Conservation (phyloP, 2,797 vertebrate species). For the Crocodylus rhombifer region DNA sequence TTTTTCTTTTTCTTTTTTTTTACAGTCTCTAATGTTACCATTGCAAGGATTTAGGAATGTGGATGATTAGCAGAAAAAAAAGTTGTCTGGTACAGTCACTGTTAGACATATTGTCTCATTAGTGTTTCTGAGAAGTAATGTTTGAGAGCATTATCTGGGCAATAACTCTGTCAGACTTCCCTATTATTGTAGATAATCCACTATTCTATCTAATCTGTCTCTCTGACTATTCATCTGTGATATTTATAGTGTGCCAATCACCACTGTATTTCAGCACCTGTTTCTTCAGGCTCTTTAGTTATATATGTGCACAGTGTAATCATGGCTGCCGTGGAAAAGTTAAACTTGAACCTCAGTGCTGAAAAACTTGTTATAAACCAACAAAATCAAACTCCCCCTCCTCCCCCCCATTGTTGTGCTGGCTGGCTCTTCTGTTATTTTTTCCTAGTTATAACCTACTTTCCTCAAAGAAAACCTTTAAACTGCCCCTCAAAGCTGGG, state of each 20-base stretch:
- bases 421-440: background rate
- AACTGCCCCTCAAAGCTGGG: background rate
- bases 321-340: rapidly evolving
- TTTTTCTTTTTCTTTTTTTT: background rate
- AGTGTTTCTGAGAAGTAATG: background rate
- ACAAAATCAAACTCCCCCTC: background rate
- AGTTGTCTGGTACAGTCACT: background rate
- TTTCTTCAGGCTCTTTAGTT: background rate
- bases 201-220: background rate
- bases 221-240: background rate
- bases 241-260: background rate
- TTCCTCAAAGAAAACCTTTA: background rate
- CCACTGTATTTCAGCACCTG: background rate
- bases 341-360: background rate
- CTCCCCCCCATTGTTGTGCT: background rate
- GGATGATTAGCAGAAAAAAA: background rate
- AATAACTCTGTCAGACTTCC: background rate
- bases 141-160: background rate
- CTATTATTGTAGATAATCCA: background rate
- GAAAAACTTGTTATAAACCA: background rate
- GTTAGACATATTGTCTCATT: background rate
- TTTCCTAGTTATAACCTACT: background rate
- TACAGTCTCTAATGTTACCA: background rate
- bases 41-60: background rate
- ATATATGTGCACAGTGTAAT: background rate